These are phyloP conservation scores for Choristoneura fumiferana DNA, from an alignment of 1,140 invertebrate species.

Conservation along the genomic window DNA sequence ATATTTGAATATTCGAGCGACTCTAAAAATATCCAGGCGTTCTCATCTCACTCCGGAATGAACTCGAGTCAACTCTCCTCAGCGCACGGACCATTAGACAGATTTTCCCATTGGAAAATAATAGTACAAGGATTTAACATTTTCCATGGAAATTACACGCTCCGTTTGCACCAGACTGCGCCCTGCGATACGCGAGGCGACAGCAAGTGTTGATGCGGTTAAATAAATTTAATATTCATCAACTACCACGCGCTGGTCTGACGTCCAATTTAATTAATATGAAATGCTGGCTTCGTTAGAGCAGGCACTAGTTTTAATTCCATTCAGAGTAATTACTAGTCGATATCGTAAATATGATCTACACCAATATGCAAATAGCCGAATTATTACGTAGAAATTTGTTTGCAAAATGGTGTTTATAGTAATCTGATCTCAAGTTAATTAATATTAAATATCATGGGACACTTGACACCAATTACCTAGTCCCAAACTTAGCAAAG, in stretches of 20 bases:
- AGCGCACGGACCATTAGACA: neutral
- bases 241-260: constrained; percentile 12
- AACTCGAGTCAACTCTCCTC: constrained; percentile 9
- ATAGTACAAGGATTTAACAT: constrained; percentile 14
- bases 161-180: constrained; percentile 20
- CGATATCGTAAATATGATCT: constrained; percentile 5
- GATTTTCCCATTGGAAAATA: neutral
- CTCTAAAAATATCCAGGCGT: neutral
- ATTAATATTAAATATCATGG: too few species aligned
- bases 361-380: neutral
- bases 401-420: neutral
- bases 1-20: neutral
- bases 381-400: neutral
- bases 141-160: constrained; percentile 34
- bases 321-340: constrained; percentile 11
- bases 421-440: too few species aligned
- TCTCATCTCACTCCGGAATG: neutral
- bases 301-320: neutral
- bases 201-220: constrained; percentile 28
- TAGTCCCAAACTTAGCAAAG: too few species aligned
- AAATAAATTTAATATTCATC: constrained; percentile 47
- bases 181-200: constrained; percentile 26
- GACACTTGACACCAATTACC: too few species aligned
- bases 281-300: constrained; percentile 1
- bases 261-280: constrained; percentile 12